Percentiles rank a stretch among this genome's conserved stretches.
Evolutionary conservation across 2,113 vertebrate species (phyloP).

Genomic region (Pavo muticus): DNA sequence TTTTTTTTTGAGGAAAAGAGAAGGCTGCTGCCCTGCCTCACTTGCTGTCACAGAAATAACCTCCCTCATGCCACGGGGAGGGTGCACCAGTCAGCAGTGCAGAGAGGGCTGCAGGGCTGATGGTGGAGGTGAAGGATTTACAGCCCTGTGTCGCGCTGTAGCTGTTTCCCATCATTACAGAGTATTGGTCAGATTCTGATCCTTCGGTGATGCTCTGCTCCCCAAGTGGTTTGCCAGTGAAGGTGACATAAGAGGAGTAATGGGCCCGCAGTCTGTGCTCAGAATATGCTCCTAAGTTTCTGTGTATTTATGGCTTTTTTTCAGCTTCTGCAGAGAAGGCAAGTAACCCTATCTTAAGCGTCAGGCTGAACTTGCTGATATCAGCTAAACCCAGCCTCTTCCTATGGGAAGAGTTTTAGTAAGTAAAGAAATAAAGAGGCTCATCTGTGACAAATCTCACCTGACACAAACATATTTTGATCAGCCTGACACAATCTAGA

Average conservation of each 20-base stretch:
- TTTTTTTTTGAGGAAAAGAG: not conserved
- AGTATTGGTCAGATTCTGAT: not conserved
- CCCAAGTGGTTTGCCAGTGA: not conserved
- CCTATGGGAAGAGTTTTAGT: conserved; percentile 24
- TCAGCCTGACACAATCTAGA: conserved; percentile 1
- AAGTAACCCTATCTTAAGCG: not conserved
- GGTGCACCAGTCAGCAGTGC: not conserved
- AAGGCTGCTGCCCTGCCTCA: not conserved
- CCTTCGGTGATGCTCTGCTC: not conserved
- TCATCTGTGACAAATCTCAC: conserved; percentile 47
- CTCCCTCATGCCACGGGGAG: not conserved
- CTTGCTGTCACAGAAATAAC: not conserved
- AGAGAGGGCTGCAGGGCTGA: not conserved
- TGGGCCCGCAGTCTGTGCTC: not conserved
- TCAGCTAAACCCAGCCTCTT: conserved; percentile 44
- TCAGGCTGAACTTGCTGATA: conserved; percentile 43
- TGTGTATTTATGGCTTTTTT: conserved; percentile 33
- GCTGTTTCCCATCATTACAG: not conserved
- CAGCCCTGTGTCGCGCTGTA: not conserved
- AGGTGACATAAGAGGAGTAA: not conserved
- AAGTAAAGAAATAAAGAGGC: conserved; percentile 29
- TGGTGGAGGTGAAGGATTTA: conserved; percentile 20
- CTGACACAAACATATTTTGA: conserved; percentile 63
- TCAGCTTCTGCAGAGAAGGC: conserved; percentile 15
- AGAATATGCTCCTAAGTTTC: not conserved